Evolutionary conservation across 1,140 invertebrate species (phyloP), one percentile per base, ranked within the genome.

Genomic region (Antheraea mylitta): DNA sequence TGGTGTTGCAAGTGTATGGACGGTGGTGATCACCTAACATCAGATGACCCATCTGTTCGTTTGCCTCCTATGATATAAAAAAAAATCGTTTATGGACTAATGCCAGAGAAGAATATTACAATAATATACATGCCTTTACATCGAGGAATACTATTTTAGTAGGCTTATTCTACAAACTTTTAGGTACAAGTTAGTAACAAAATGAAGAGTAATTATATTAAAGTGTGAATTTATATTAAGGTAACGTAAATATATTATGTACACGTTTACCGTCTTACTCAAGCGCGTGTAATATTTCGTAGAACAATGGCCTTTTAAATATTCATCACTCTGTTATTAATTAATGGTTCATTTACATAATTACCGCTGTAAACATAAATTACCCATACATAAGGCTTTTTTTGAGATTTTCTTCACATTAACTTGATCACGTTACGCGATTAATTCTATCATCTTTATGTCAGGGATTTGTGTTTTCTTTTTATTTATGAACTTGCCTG

Each of bases 311-410:
- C 11, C 37, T 59, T n/a, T 68, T 67, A 38, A 69, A 53, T 71
- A 71, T 71, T 71, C 70, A 64, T 68, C 61, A 68, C 66, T 68
- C 36, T 48, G 67, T 60, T 71, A 67, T 71, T 67, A 68, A 71
- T 71, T 60, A 71, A 53, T 53, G 60, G 60, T 42, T 48, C 19
- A 66, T 72, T 65, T 66, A 22, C 66, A 72, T 72, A 68, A 72
- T 72, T 72, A 68, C 66, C 58, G 19, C 45, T 38, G 22, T 60
- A 45, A 64, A 53, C 58, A 68, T 64, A 64, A 71, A 71, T 71
- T 64, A 58, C 7, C 48, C 11, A 16, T 37, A 59, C 18, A 42
- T 42, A 67, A 45, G 16, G 48, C 36, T 59, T 71, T 62, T 62
- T 70, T 64, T 18, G 9, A 13, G 9, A 3, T 64, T 64, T 64